Conservation (phyloP, 1,140 invertebrate genomes). For the Orius insidiosus region DNA sequence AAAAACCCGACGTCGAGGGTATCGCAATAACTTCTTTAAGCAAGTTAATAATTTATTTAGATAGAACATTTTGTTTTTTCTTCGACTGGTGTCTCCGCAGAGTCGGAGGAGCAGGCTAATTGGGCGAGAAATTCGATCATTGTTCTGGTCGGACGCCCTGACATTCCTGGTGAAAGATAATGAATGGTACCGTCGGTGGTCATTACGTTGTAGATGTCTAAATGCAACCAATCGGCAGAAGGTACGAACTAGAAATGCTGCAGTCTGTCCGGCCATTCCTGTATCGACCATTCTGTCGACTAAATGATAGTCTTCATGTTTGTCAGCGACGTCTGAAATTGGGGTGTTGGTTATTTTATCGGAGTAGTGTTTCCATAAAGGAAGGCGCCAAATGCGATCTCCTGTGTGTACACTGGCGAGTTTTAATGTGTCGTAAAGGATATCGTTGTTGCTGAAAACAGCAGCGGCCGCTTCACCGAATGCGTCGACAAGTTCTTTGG, state of each 20-base stretch:
- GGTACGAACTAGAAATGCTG: conserved; percentile 40
- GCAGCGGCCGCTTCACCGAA: conserved; percentile 35
- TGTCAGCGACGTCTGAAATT: conserved; percentile 1
- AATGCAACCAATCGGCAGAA: conserved; percentile 34
- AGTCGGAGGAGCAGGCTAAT: neutral
- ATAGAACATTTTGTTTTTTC: too few relatives aligned
- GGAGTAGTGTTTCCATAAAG: conserved; percentile 37
- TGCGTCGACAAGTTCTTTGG: conserved; percentile 20
- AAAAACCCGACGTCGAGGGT: too few relatives aligned
- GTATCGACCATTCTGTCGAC: conserved; percentile 6
- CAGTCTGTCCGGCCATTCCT: conserved; percentile 35
- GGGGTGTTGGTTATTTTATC: conserved; percentile 21
- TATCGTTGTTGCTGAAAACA: conserved; percentile 35
- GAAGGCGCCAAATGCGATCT: conserved; percentile 47
- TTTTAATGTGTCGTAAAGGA: conserved; percentile 30
- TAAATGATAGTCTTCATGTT: conserved; percentile 7
- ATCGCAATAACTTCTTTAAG: too few relatives aligned
- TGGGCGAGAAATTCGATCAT: conserved; percentile 19
- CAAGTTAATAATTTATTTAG: too few relatives aligned
- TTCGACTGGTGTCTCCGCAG: neutral
- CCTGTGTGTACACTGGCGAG: conserved; percentile 35
- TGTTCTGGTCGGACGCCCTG: conserved; percentile 19
- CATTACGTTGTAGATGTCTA: conserved; percentile 40
- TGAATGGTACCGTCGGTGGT: conserved; percentile 10
- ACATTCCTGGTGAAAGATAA: conserved; percentile 19